Percentiles rank a stretch among this genome's conserved stretches.
Evolutionary conservation across 2,888 invertebrate genomes (phyloP).

Genomic region (Ephialtes manifestator): DNA sequence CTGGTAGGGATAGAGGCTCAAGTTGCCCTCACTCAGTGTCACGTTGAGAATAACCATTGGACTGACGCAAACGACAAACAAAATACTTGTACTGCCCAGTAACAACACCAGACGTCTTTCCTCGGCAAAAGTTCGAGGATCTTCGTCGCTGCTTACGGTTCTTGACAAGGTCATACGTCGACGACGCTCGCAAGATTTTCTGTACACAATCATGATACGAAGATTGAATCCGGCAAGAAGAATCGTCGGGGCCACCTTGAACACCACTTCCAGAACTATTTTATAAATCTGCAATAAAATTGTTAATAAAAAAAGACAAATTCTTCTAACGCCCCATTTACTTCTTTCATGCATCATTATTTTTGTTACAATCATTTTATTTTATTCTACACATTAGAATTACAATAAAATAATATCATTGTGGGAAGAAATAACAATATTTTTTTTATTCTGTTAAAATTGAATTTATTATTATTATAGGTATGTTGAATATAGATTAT

Average conservation of each 20-base stretch:
- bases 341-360: not conserved
- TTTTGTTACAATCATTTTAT: slow-evolving; percentile 53
- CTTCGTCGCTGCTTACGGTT: slow-evolving; percentile 88
- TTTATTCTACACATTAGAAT: slow-evolving; percentile 35
- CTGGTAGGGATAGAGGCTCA: slow-evolving; percentile 89
- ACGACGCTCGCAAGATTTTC: slow-evolving; percentile 89
- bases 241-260: slow-evolving; percentile 90
- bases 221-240: slow-evolving; percentile 89
- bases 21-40: slow-evolving; percentile 89
- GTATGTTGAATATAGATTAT: too few relatives aligned
- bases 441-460: too few relatives aligned
- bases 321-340: not conserved
- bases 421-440: too few relatives aligned
- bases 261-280: slow-evolving; percentile 89
- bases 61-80: slow-evolving; percentile 90
- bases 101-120: slow-evolving; percentile 89
- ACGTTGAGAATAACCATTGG: slow-evolving; percentile 91
- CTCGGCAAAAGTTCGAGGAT: slow-evolving; percentile 90
- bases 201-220: slow-evolving; percentile 90
- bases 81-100: slow-evolving; percentile 89
- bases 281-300: slow-evolving; percentile 87
- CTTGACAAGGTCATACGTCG: slow-evolving; percentile 89
- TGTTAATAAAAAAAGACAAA: not conserved
- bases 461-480: too few relatives aligned
- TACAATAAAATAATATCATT: too few relatives aligned